A percentile compares a stretch with the other conserved stretches of the same genome.
Evolutionary conservation across 92 coral and sea anemone species (phyloP).

Genomic region (Zoanthus sansibaricus): DNA sequence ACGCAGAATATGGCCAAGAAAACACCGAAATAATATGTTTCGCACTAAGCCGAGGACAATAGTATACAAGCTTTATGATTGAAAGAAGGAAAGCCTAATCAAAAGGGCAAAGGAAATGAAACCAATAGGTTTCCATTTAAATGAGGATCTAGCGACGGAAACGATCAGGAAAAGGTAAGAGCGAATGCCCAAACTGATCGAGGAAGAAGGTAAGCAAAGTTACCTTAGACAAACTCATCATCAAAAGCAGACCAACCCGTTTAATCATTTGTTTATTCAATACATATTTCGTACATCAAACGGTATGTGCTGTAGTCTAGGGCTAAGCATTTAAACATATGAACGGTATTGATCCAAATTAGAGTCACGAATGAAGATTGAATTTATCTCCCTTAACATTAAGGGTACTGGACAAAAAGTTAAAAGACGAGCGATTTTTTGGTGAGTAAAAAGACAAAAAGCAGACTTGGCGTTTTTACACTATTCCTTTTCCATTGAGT

Average conservation of each 20-base stretch:
- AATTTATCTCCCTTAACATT: constrained; percentile 7
- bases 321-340: too few species aligned
- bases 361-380: not conserved
- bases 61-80: constrained; percentile 35
- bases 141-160: constrained; percentile 29
- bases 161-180: constrained; percentile 29
- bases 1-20: constrained; percentile 19
- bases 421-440: constrained; percentile 5
- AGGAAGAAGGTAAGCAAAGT: constrained; percentile 23
- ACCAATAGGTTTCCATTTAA: constrained; percentile 22
- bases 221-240: constrained; percentile 3
- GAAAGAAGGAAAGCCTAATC: constrained; percentile 19
- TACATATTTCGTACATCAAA: not conserved
- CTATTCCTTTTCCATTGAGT: constrained; percentile 8
- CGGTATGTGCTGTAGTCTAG: constrained; percentile 6
- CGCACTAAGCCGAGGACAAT: constrained; percentile 29
- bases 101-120: constrained; percentile 4
- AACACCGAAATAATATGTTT: not conserved
- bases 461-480: constrained; percentile 1
- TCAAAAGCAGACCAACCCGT: not conserved
- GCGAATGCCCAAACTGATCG: constrained; percentile 15
- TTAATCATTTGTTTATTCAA: not conserved
- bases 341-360: not conserved
- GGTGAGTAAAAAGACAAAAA: constrained; percentile 19
- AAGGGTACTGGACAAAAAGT: constrained; percentile 9